phyloP scores from a whole-genome alignment of 1,140 invertebrate genomes.

The Ectropis grisescens region DNA sequence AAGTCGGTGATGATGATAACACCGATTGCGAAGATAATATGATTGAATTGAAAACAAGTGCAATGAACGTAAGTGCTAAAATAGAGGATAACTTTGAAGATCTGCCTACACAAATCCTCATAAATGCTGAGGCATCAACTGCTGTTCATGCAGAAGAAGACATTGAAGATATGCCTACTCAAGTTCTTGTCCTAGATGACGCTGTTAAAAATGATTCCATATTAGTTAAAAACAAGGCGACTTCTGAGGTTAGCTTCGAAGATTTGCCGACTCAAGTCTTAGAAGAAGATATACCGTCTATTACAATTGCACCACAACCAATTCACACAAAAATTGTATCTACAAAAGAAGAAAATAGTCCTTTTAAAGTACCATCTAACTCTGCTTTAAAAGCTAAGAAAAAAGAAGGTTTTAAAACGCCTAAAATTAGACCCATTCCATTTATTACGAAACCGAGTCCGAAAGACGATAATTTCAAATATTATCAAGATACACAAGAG shows the following conservation, averaged over 20 bases:
- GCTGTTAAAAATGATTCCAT: slow-evolving; percentile 1
- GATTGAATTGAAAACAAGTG: slow-evolving; percentile 11
- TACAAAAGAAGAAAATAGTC: slow-evolving; percentile 3
- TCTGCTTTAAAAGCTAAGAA: slow-evolving; percentile 21
- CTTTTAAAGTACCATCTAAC: slow-evolving; percentile 37
- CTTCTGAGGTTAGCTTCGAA: slow-evolving; percentile 13
- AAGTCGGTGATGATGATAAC: slow-evolving; percentile 21
- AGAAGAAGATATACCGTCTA: slow-evolving; percentile 4
- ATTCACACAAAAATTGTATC: background rate
- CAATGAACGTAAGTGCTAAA: no score
- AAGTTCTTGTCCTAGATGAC: slow-evolving; percentile 6
- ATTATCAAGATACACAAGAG: slow-evolving; percentile 52
- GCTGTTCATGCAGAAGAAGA: slow-evolving; percentile 2
- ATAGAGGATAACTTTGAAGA: slow-evolving; percentile 17
- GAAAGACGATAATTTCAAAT: slow-evolving; percentile 23
- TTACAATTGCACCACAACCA: background rate
- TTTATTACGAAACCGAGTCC: slow-evolving; percentile 4
- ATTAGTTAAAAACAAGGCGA: no score
- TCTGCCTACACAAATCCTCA: slow-evolving; percentile 17
- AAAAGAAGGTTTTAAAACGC: slow-evolving; percentile 12
- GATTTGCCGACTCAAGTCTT: slow-evolving; percentile 35
- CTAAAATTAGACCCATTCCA: slow-evolving; percentile 9
- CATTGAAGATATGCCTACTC: slow-evolving; percentile 20
- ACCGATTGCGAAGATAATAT: slow-evolving; percentile 44
- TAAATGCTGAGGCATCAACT: slow-evolving; percentile 1